These are phyloP conservation scores for Lasiommata megera DNA, from an alignment of 2,888 invertebrate species.

Conservation along the genomic window DNA sequence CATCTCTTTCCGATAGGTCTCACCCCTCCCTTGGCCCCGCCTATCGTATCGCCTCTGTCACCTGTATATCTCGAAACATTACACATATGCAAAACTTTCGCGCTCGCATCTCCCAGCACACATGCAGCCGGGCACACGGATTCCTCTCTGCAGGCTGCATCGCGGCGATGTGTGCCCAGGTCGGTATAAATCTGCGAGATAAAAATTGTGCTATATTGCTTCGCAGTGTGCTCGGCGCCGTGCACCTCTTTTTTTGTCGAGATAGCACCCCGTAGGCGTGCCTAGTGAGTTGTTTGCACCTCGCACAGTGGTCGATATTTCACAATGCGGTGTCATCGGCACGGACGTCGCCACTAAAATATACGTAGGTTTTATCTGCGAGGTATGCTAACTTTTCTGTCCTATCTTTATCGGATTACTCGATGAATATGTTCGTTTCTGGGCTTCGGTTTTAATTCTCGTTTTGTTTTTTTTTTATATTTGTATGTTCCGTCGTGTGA, in stretches of 20 bases:
- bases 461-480: too few species aligned
- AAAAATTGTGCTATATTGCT: constrained; percentile 76
- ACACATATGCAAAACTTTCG: constrained; percentile 81
- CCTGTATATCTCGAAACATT: constrained; percentile 81
- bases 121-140: constrained; percentile 47
- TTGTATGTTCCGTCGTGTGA: too few species aligned
- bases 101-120: constrained; percentile 62
- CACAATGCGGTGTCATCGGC: constrained; percentile 64
- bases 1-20: constrained; percentile 80
- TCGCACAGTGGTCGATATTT: constrained; percentile 77
- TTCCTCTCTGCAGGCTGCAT: constrained; percentile 34
- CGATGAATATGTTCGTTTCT: constrained; percentile 31
- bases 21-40: constrained; percentile 75
- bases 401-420: constrained; percentile 36
- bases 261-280: constrained; percentile 73
- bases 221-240: constrained; percentile 51
- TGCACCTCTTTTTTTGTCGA: constrained; percentile 61
- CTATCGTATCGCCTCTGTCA: constrained; percentile 77
- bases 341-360: constrained; percentile 49
- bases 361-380: constrained; percentile 41
- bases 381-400: constrained; percentile 43
- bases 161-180: constrained; percentile 29
- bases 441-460: constrained; percentile 26
- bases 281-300: constrained; percentile 77
- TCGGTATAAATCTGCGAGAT: constrained; percentile 76